These are phyloP conservation scores for Rousettus leschenaultii DNA, from an alignment of 2,113 vertebrate genomes.

Conservation along the genomic window DNA sequence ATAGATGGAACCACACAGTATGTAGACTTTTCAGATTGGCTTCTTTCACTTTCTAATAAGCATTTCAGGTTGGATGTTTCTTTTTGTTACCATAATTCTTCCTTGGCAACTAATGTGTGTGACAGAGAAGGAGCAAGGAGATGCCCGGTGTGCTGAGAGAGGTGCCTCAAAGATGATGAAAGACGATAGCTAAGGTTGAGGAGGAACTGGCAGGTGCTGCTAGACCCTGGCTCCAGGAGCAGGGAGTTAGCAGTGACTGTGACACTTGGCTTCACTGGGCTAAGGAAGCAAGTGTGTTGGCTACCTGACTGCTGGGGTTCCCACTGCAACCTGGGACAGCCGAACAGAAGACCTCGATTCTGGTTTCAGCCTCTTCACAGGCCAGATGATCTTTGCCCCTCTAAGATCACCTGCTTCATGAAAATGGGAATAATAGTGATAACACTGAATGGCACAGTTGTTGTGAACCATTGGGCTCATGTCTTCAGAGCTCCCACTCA, in stretches of 20 bases:
- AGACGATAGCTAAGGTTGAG: not conserved
- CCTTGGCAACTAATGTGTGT: accelerated
- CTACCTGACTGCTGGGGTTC: not conserved
- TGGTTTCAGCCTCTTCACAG: not conserved
- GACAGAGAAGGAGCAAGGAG: not conserved
- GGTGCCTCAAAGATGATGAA: accelerated
- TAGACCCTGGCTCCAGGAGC: not conserved
- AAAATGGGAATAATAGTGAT: not conserved
- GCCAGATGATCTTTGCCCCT: not conserved
- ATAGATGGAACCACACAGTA: not conserved
- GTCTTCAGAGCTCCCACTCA: accelerated
- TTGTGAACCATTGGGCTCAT: not conserved
- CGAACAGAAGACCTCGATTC: not conserved
- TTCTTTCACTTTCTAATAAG: not conserved
- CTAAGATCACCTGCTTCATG: not conserved
- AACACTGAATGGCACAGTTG: not conserved
- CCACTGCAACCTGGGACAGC: not conserved
- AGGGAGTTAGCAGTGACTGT: not conserved
- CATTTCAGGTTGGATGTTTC: not conserved
- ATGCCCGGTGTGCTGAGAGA: not conserved
- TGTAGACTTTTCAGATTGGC: not conserved
- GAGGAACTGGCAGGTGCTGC: not conserved
- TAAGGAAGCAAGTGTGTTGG: not conserved
- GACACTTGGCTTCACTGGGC: accelerated
- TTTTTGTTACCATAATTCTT: not conserved